These are phyloP conservation scores for Gallinago nigripennis DNA, from an alignment of 2,797 vertebrate genomes.

Conservation along the genomic window DNA sequence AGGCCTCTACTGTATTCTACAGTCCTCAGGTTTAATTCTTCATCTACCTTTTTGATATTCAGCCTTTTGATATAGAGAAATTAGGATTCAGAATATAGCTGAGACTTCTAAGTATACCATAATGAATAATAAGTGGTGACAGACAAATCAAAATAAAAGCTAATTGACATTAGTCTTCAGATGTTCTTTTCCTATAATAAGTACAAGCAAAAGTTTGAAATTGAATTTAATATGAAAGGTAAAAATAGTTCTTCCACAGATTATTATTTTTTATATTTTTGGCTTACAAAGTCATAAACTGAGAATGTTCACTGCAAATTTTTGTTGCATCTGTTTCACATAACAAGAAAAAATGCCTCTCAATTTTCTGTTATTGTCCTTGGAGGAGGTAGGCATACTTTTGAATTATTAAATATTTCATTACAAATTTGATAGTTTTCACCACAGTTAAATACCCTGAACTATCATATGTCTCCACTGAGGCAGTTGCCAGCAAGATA, in stretches of 20 bases:
- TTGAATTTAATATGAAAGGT: background rate
- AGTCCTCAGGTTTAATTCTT: background rate
- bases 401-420: background rate
- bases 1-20: background rate
- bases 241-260: background rate
- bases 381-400: background rate
- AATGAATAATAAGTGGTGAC: slow-evolving; percentile 32
- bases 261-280: background rate
- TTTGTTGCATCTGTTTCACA: background rate
- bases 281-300: background rate
- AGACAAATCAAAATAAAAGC: slow-evolving; percentile 46
- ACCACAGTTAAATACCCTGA: background rate
- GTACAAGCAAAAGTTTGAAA: background rate
- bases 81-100: slow-evolving; percentile 29
- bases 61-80: background rate
- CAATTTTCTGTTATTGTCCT: background rate
- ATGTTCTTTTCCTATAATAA: slow-evolving; percentile 20
- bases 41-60: slow-evolving; percentile 9
- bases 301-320: background rate
- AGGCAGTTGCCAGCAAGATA: background rate
- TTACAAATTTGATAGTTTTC: background rate
- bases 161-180: slow-evolving; percentile 23
- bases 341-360: background rate
- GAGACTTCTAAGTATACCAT: slow-evolving; percentile 20
- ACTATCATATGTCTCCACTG: background rate